Evolutionary conservation across 2,888 invertebrate genomes (phyloP).

Genomic region (Plemyria rubiginata): DNA sequence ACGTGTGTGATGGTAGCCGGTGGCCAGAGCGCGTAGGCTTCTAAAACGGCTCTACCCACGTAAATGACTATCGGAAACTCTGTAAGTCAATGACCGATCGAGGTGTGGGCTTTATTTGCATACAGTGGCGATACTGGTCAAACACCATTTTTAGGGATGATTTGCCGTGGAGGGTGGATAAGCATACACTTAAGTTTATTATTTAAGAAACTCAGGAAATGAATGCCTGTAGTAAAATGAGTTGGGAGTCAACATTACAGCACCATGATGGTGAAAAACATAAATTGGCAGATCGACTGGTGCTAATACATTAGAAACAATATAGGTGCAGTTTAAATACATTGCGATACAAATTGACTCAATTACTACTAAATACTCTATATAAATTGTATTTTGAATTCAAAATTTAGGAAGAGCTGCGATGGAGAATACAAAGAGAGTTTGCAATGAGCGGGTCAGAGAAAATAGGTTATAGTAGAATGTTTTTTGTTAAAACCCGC

Average conservation of each 20-base stretch:
- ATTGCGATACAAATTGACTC: slow-evolving; percentile 21
- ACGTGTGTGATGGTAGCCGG: slow-evolving; percentile 40
- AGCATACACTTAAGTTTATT: neutral
- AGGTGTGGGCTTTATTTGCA: slow-evolving; percentile 49
- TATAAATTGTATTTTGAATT: slow-evolving; percentile 4
- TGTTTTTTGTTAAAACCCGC: neutral
- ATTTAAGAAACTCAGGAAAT: neutral
- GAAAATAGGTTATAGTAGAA: slow-evolving; percentile 4
- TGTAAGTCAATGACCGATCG: slow-evolving; percentile 51
- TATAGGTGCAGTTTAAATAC: slow-evolving; percentile 38
- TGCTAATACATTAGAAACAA: slow-evolving; percentile 43
- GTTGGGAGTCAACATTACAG: too few species aligned
- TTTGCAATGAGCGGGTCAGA: neutral
- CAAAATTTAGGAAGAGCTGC: neutral
- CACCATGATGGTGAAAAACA: slow-evolving; percentile 41
- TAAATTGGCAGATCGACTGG: slow-evolving; percentile 45
- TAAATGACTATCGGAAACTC: slow-evolving; percentile 41
- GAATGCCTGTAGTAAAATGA: too few species aligned
- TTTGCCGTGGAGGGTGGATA: slow-evolving; percentile 28
- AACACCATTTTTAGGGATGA: slow-evolving; percentile 46
- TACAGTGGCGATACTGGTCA: slow-evolving; percentile 35
- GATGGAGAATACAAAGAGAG: neutral
- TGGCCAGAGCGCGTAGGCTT: slow-evolving; percentile 48
- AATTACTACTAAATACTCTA: neutral
- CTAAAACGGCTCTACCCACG: slow-evolving; percentile 51